Conservation (phyloP, 1,140 invertebrate species). For the Drosophila persimilis region DNA sequence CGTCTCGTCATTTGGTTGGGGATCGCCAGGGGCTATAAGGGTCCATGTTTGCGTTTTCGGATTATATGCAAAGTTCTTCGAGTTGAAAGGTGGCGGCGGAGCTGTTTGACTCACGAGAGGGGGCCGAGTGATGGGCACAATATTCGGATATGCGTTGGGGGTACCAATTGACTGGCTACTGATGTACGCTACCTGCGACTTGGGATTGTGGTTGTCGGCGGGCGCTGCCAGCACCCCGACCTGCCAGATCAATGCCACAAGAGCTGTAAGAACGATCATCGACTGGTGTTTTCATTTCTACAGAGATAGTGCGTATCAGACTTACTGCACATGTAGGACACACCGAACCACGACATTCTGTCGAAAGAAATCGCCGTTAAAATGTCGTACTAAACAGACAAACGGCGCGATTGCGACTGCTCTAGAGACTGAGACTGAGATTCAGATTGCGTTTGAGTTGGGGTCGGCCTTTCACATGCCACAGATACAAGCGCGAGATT, state of each 20-base stretch:
- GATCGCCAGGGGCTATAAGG: slow-evolving; percentile 38
- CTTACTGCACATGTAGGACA: slow-evolving; percentile 15
- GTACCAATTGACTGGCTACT: slow-evolving; percentile 21
- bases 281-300: neutral
- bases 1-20: slow-evolving; percentile 51
- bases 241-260: slow-evolving; percentile 21
- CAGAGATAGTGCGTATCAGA: neutral
- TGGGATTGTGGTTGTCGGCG: slow-evolving; percentile 57
- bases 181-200: slow-evolving; percentile 75
- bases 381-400: slow-evolving; percentile 11
- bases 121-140: slow-evolving; percentile 63
- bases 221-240: slow-evolving; percentile 11
- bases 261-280: slow-evolving; percentile 13
- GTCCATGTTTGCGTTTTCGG: slow-evolving; percentile 66
- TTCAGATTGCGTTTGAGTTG: neutral
- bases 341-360: slow-evolving; percentile 12
- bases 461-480: slow-evolving; percentile 32
- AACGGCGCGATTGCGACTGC: slow-evolving; percentile 33
- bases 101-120: slow-evolving; percentile 59
- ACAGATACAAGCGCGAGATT: slow-evolving; percentile 4
- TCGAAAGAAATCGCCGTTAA: neutral
- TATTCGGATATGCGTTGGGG: slow-evolving; percentile 33
- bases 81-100: slow-evolving; percentile 49
- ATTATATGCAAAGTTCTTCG: slow-evolving; percentile 71
- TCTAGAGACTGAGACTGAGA: neutral